These are phyloP conservation scores for Spodoptera frugiperda DNA, from an alignment of 1,140 invertebrate genomes.

Conservation along the genomic window DNA sequence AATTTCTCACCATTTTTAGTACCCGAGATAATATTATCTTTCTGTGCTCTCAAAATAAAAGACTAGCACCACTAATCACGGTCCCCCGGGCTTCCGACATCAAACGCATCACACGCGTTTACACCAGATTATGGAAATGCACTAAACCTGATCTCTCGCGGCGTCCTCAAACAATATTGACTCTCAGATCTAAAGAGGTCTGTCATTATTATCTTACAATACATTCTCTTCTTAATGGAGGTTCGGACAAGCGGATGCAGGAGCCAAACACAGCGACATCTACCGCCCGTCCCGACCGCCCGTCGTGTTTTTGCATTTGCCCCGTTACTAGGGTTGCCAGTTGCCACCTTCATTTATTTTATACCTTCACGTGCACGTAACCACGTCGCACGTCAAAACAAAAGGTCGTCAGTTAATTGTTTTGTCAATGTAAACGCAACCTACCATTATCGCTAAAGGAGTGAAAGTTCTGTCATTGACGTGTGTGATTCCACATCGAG, in stretches of 20 bases:
- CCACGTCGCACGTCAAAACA: neutral
- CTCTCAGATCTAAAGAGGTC: constrained; percentile 29
- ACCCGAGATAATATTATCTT: too few species aligned
- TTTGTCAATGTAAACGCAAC: too few species aligned
- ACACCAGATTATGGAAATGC: constrained; percentile 22
- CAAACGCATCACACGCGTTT: constrained; percentile 7
- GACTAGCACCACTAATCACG: neutral
- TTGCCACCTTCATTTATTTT: constrained; percentile 43
- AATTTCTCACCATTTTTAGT: too few species aligned
- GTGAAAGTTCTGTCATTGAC: too few species aligned
- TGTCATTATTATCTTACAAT: constrained; percentile 47
- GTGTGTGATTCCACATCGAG: too few species aligned
- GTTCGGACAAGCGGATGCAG: constrained; percentile 50
- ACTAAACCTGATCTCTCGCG: constrained; percentile 18
- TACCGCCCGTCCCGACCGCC: constrained; percentile 44
- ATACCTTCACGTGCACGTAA: neutral
- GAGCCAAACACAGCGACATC: constrained; percentile 46
- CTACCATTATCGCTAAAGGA: too few species aligned
- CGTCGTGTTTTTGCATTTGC: constrained; percentile 58
- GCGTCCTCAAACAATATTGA: constrained; percentile 32
- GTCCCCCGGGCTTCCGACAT: neutral
- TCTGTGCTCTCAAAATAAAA: neutral
- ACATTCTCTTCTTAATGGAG: constrained; percentile 50
- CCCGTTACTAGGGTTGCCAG: constrained; percentile 55
- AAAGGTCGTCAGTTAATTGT: too few species aligned